phyloP scores from a whole-genome alignment of 2,888 invertebrate species.

The Eustalomyia histrio region DNA sequence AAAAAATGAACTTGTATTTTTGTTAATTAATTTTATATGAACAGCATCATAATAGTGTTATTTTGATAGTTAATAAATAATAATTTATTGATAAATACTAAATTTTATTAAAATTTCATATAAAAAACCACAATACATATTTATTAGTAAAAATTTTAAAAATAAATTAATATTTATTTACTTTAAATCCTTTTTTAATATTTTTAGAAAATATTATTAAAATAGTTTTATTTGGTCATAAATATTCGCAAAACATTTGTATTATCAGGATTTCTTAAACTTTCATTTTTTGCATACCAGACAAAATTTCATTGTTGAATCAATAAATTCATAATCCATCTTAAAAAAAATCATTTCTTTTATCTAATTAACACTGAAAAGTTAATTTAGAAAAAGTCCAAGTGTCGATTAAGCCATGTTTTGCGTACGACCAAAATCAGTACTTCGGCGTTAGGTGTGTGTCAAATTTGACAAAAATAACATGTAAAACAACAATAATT shows the following conservation, averaged over 20 bases:
- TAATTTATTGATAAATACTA: background rate
- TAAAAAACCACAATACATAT: background rate
- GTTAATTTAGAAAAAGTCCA: too few relatives aligned
- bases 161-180: conserved; percentile 50
- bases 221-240: background rate
- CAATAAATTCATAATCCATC: too few relatives aligned
- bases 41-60: background rate
- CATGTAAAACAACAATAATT: too few relatives aligned
- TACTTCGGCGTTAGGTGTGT: too few relatives aligned
- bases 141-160: background rate
- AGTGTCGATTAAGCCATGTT: too few relatives aligned
- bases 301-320: too few relatives aligned
- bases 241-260: background rate
- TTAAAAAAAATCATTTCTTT: too few relatives aligned
- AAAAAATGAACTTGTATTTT: conserved; percentile 32
- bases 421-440: too few relatives aligned
- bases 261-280: background rate
- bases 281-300: too few relatives aligned
- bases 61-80: background rate
- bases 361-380: too few relatives aligned
- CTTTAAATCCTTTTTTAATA: conserved; percentile 48
- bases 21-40: conserved; percentile 26
- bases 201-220: conserved; percentile 37
- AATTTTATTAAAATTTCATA: background rate
- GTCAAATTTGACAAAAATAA: too few relatives aligned